A percentile compares a stretch with the other conserved stretches of the same genome.
Conservation (phyloP, 2,113 vertebrate species). For the Macquaria ambigua region DNA sequence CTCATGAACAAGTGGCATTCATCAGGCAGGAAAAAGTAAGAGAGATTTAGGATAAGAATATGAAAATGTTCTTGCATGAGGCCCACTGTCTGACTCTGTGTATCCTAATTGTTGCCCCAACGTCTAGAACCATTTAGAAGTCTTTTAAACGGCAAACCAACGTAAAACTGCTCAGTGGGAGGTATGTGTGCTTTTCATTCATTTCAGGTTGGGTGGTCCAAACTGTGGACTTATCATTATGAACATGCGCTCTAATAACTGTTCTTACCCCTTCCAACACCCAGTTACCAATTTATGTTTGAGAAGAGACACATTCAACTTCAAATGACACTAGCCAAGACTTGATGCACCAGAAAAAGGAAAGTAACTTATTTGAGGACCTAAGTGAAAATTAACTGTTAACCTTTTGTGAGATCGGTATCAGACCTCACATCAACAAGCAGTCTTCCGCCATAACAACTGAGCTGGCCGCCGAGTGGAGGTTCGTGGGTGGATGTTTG, state of each 20-base stretch:
- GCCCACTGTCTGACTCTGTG: background rate
- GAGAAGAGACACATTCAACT: background rate
- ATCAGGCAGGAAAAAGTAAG: background rate
- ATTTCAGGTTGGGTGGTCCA: constrained; percentile 19
- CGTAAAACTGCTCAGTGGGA: background rate
- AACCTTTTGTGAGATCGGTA: constrained; percentile 1
- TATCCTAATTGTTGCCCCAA: background rate
- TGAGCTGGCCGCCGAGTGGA: background rate
- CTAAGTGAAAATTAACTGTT: constrained; percentile 16
- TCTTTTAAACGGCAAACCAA: background rate
- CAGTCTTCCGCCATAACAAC: constrained; percentile 15
- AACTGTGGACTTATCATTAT: constrained; percentile 10
- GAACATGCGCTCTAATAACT: background rate
- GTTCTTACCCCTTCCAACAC: background rate
- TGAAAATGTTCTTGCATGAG: background rate
- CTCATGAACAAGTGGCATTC: background rate
- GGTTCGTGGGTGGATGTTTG: constrained; percentile 1
- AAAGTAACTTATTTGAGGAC: background rate
- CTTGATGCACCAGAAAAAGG: background rate
- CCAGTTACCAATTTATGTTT: background rate
- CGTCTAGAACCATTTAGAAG: background rate
- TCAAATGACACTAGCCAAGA: background rate
- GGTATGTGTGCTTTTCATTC: constrained; percentile 6
- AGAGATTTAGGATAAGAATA: background rate
- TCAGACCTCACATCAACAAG: constrained; percentile 46